phyloP scores from a whole-genome alignment of 2,113 vertebrate species.

The Chlorodrepanis virens region DNA sequence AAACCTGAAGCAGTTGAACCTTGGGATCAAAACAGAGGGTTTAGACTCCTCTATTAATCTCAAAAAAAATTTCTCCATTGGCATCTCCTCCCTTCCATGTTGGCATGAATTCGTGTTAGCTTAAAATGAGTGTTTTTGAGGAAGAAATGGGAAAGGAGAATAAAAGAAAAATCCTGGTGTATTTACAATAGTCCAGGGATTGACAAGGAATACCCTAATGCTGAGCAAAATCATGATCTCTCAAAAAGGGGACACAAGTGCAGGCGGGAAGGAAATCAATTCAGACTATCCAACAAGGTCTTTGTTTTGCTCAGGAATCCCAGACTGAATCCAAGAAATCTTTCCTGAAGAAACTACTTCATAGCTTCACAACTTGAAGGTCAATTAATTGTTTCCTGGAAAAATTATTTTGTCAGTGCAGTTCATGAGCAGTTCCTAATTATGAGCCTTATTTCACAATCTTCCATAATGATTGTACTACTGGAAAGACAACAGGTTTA shows the following conservation, averaged over 20 bases:
- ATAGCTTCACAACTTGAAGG: background rate
- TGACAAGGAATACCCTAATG: background rate
- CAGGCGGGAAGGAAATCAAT: background rate
- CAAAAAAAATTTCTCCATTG: background rate
- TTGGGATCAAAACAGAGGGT: background rate
- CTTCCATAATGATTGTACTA: background rate
- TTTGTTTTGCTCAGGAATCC: background rate
- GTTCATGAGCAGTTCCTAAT: background rate
- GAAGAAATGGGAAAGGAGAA: background rate
- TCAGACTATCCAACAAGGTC: background rate
- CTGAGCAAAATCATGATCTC: background rate
- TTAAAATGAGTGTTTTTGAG: background rate
- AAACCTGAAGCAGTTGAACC: background rate
- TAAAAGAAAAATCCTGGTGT: background rate
- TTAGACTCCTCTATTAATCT: background rate
- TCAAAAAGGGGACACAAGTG: background rate
- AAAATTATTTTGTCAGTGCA: background rate
- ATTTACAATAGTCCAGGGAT: background rate
- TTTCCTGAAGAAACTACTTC: background rate
- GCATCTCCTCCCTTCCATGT: background rate
- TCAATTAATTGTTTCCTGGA: background rate
- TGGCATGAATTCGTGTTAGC: background rate
- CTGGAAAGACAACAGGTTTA: background rate
- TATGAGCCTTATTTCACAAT: background rate
- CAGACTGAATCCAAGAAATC: background rate